phyloP scores from a whole-genome alignment of 2,797 vertebrate genomes.

The Odontamblyopus lacepedii region DNA sequence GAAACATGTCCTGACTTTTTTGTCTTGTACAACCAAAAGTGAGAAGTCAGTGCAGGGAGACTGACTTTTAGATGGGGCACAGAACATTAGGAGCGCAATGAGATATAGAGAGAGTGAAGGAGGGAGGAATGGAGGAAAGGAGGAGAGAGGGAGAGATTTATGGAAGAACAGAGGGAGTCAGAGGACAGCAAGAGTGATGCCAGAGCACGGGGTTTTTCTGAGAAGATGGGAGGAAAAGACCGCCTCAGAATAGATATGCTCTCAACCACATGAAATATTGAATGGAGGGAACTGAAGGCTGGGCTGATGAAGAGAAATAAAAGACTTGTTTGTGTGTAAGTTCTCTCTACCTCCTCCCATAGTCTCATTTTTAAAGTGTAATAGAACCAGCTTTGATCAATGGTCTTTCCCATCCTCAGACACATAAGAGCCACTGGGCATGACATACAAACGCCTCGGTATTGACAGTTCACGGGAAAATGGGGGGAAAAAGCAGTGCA shows the following conservation, averaged over 20 bases:
- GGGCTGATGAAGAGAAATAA: slow-evolving; percentile 84
- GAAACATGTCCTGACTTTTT: not conserved
- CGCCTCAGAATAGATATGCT: slow-evolving; percentile 82
- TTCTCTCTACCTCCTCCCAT: slow-evolving; percentile 11
- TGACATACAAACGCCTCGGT: not conserved
- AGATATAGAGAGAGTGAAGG: slow-evolving; percentile 63
- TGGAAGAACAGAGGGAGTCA: slow-evolving; percentile 63
- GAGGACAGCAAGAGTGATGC: slow-evolving; percentile 77
- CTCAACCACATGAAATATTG: slow-evolving; percentile 84
- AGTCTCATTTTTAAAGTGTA: slow-evolving; percentile 9
- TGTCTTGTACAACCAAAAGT: slow-evolving; percentile 24
- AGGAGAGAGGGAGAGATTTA: slow-evolving; percentile 60
- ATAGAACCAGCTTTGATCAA: slow-evolving; percentile 7
- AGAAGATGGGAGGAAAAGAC: slow-evolving; percentile 49
- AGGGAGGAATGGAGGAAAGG: slow-evolving; percentile 58
- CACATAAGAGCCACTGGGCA: slow-evolving; percentile 2
- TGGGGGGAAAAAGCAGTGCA: not conserved
- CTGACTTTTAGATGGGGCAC: slow-evolving; percentile 60
- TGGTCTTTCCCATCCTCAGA: slow-evolving; percentile 6
- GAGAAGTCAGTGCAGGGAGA: slow-evolving; percentile 51
- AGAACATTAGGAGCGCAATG: slow-evolving; percentile 75
- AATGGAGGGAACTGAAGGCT: slow-evolving; percentile 76
- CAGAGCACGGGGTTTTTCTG: slow-evolving; percentile 45
- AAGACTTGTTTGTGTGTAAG: slow-evolving; percentile 68
- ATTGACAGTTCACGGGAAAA: not conserved